Conservation (phyloP, 64 coral and sea anemone species). For the Astreopora myriophthalma region DNA sequence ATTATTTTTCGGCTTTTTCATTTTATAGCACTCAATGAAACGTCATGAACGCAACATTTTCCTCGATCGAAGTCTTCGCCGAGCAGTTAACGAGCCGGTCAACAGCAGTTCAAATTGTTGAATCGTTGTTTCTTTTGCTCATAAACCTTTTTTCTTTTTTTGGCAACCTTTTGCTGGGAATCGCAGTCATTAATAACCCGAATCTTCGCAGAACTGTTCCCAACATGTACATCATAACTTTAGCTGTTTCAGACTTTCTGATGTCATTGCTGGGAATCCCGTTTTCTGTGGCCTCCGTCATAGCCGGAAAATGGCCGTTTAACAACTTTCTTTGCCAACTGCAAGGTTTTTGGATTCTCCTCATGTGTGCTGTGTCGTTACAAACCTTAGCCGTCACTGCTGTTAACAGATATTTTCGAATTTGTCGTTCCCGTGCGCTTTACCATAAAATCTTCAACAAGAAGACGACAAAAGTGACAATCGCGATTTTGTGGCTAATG, state of each 20-base stretch:
- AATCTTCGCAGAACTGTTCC: conserved; percentile 28
- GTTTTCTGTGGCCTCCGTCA: neutral
- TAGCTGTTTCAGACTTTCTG: conserved; percentile 48
- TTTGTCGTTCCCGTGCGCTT: conserved; percentile 25
- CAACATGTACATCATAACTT: conserved; percentile 62
- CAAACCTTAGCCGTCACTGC: conserved; percentile 60
- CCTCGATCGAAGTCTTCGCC: neutral
- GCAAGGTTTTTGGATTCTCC: conserved; percentile 56
- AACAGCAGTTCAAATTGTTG: neutral
- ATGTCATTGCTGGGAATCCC: conserved; percentile 54
- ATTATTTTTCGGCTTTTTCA: neutral
- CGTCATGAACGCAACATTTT: neutral
- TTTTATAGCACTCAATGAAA: neutral
- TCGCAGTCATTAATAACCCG: conserved; percentile 32
- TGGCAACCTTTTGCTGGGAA: conserved; percentile 42
- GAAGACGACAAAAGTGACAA: conserved; percentile 62
- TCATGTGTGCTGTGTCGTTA: conserved; percentile 33
- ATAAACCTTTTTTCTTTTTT: conserved; percentile 43
- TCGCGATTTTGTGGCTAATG: conserved; percentile 46
- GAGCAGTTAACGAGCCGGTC: neutral
- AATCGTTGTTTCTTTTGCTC: conserved; percentile 50
- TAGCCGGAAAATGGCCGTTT: conserved; percentile 36
- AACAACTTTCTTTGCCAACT: conserved; percentile 20
- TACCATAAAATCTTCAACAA: conserved; percentile 66
- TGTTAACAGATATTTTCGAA: conserved; percentile 62